These are phyloP conservation scores for Perizoma affinitatum DNA, from an alignment of 2,888 invertebrate genomes.

Conservation along the genomic window DNA sequence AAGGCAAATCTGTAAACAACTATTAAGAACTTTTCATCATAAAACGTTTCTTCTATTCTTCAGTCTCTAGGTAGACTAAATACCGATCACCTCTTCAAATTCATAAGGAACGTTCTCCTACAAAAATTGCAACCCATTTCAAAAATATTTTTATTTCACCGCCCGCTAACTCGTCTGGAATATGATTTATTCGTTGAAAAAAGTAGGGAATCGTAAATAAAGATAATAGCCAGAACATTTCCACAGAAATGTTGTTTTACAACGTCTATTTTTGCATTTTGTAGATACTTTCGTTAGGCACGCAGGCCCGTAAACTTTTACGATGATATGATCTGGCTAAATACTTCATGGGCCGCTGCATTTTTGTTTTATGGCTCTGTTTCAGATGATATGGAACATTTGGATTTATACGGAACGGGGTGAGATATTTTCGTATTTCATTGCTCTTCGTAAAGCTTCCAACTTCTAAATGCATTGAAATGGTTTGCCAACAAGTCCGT, in stretches of 20 bases:
- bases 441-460: constrained; percentile 3
- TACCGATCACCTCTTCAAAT: neutral
- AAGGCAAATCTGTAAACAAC: no score
- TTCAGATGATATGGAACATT: constrained; percentile 28
- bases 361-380: constrained; percentile 27
- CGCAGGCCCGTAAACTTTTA: constrained; percentile 69
- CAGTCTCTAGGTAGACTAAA: neutral
- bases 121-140: constrained; percentile 16
- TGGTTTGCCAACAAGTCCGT: no score
- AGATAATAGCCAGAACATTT: constrained; percentile 37
- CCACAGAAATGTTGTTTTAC: constrained; percentile 44
- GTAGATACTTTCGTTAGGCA: constrained; percentile 59
- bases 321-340: constrained; percentile 60
- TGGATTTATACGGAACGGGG: constrained; percentile 13
- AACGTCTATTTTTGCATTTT: constrained; percentile 62
- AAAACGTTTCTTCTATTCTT: neutral
- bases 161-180: constrained; percentile 30
- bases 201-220: constrained; percentile 38
- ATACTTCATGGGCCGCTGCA: constrained; percentile 34
- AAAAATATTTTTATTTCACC: constrained; percentile 35
- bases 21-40: neutral
- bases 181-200: constrained; percentile 40
- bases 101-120: neutral
- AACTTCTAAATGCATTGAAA: no score
- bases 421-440: constrained; percentile 23